Base-by-base conservation (phyloP, 2,888 invertebrate genomes). In the Dicranocentrus wangi region DNA sequence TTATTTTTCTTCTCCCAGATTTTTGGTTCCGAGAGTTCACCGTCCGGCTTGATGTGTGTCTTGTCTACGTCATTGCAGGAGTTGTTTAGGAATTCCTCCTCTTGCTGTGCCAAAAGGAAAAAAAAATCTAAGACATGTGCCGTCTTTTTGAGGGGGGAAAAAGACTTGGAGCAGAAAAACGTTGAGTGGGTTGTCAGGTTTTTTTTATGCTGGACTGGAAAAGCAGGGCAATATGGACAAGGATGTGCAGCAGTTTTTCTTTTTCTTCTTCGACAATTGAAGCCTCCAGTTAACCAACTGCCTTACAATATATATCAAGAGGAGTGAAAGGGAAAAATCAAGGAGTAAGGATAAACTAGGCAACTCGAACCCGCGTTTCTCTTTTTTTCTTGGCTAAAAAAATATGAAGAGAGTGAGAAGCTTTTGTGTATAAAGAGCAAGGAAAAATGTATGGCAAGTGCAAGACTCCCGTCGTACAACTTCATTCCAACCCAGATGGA, bases 221-320 rank as follows among this genome's bases (percentile, higher is more conserved):
- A 43, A n/a, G 2, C 25, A 58, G 23, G 70, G 28, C 27, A 39
- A 32, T 10, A 32, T 32, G 32, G 3, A 32, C 32, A 32, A 53
- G 43, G 51, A 51, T 63, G 70, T 70, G 71, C 32, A 60, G n/a
- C n/a, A n/a, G n/a, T n/a, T n/a, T n/a, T n/a, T n/a, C n/a, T n/a
- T n/a, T n/a, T n/a, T n/a, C n/a, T n/a, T 23, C 63, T 47, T 72
- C 28, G 53, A 72, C 72, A 72, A 72, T 72, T 72, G 72, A 51
- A 63, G 61, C 63, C 47, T 72, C 61, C 32, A 51, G 17, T 61
- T 47, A 42, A n/a, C 55, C 55, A 55, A 25, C 28, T 71, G n/a
- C 42, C 27, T 17, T 23, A 71, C 25, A 43, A 47, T 60, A 17
- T 71, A 25, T 58, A 60, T 58, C 42, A 25, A 47, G 23, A 42